Conservation (phyloP, 2,797 vertebrate genomes). For the Manis pentadactyla region DNA sequence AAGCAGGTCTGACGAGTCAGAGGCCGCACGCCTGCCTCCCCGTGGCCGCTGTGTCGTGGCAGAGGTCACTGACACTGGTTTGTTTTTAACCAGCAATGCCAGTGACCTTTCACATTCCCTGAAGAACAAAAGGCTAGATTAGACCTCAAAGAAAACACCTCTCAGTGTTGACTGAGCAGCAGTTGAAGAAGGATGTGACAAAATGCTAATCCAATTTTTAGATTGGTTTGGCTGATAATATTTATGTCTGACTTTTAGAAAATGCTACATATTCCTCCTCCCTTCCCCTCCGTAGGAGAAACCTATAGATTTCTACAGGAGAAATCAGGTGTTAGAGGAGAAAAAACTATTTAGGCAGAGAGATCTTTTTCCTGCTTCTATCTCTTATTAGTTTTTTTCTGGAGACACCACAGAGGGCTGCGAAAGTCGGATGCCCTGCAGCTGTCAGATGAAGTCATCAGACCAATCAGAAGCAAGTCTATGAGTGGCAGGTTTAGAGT, state of each 20-base stretch:
- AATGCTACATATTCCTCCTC: neutral
- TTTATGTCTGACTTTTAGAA: neutral
- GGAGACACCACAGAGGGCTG: neutral
- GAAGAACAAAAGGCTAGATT: slow-evolving; percentile 50
- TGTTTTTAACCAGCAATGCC: slow-evolving; percentile 51
- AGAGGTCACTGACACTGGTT: neutral
- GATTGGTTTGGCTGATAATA: neutral
- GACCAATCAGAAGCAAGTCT: slow-evolving; percentile 22
- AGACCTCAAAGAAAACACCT: neutral
- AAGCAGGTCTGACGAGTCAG: neutral
- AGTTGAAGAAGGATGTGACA: neutral
- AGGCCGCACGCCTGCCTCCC: neutral
- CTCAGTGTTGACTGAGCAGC: neutral
- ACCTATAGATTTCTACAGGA: neutral
- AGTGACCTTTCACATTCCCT: slow-evolving; percentile 49
- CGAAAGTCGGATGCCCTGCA: neutral
- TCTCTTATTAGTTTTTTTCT: neutral
- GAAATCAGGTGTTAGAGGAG: neutral
- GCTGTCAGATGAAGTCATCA: neutral
- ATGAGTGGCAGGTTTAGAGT: neutral
- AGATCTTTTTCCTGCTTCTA: neutral
- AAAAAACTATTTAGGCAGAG: neutral
- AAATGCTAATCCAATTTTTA: neutral
- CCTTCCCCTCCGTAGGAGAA: neutral
- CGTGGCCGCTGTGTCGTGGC: neutral